Base-by-base conservation (phyloP, 2,797 vertebrate species). In the Argyrosomus regius region DNA sequence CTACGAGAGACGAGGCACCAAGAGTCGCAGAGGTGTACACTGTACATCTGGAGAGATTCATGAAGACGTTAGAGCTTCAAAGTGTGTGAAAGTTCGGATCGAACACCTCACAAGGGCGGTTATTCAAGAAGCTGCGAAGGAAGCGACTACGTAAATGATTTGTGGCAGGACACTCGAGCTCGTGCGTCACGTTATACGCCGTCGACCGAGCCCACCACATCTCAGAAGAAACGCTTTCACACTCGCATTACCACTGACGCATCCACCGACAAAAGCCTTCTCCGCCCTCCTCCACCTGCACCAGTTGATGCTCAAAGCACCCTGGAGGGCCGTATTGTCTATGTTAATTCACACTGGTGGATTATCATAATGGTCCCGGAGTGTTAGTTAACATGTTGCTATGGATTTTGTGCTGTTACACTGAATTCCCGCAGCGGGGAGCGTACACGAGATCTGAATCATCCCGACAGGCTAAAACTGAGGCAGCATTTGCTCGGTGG, bases 381-480 rank as follows among this genome's bases (percentile, higher is more conserved):
- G 78, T 76, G 81, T 89, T 85, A 70, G 72, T 86, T 88, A 88
- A 90, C 81, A 71, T 79, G 81, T 79, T 83, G 82, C 85, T 54
- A 26, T 71, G 78, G 73, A 72, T 83, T 83, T 80, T 43, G 43
- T 22, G 80, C 84, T 77, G 81, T 78, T 88, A 22, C 11, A 6
- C 50, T 56, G 69, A 72, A 77, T 75, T 75, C 67, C 69, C 62
- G 12, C 82, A 74, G 77, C 76, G 50, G 82, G 80, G 60, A 79
- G 74, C 50, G 35, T 69, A 53, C 48, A 83, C 69, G 10, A 68
- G 65, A 75, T 81, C 70, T 35, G 62, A 56, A 64, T 81, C 66
- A 54, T 41, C 46, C 41, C 39, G 20, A 13, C 75, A 80, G 49
- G 67, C 41, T 26, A 31, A 54, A 67, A 49, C 26, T 43, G 17